Percentiles rank a stretch among this genome's conserved stretches.
phyloP scores from a whole-genome alignment of 2,888 invertebrate genomes.

The Rhagophthalmus giganteus region DNA sequence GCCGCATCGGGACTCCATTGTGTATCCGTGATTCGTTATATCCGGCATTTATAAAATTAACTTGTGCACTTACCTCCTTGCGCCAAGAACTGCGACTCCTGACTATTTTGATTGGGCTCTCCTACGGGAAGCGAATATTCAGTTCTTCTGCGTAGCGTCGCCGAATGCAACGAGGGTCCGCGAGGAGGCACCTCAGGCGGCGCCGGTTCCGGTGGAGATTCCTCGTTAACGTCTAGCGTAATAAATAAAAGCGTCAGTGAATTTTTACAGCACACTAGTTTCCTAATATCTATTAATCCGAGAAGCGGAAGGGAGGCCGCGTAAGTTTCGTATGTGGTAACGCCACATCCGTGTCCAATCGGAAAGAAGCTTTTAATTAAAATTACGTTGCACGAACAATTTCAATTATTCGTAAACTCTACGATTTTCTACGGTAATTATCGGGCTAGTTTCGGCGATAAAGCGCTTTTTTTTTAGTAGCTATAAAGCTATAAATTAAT shows the following conservation, averaged over 20 bases:
- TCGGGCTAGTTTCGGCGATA: slow-evolving; percentile 11
- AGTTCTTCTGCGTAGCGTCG: slow-evolving; percentile 61
- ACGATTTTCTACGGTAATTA: slow-evolving; percentile 11
- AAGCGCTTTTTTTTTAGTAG: slow-evolving; percentile 17
- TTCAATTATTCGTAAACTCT: too few relatives aligned
- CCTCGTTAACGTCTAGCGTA: slow-evolving; percentile 62
- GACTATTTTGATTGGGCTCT: slow-evolving; percentile 41
- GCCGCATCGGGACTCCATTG: slow-evolving; percentile 16
- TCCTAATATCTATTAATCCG: too few relatives aligned
- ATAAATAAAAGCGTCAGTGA: not conserved
- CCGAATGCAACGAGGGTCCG: slow-evolving; percentile 74
- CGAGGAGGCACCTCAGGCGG: slow-evolving; percentile 86
- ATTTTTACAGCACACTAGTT: too few relatives aligned
- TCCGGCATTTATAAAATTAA: slow-evolving; percentile 32
- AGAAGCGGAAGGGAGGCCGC: too few relatives aligned
- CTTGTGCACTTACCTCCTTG: slow-evolving; percentile 51
- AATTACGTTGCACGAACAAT: too few relatives aligned
- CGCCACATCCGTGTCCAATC: slow-evolving; percentile 6
- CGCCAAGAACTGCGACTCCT: slow-evolving; percentile 49
- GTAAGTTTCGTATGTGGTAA: slow-evolving; percentile 8
- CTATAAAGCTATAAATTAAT: slow-evolving; percentile 20
- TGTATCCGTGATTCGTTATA: slow-evolving; percentile 38
- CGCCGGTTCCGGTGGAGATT: slow-evolving; percentile 83
- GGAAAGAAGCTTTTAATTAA: too few relatives aligned
- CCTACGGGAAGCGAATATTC: slow-evolving; percentile 59